These are phyloP conservation scores for Oophaga sylvatica DNA, from an alignment of 2,797 vertebrate species.

Conservation along the genomic window DNA sequence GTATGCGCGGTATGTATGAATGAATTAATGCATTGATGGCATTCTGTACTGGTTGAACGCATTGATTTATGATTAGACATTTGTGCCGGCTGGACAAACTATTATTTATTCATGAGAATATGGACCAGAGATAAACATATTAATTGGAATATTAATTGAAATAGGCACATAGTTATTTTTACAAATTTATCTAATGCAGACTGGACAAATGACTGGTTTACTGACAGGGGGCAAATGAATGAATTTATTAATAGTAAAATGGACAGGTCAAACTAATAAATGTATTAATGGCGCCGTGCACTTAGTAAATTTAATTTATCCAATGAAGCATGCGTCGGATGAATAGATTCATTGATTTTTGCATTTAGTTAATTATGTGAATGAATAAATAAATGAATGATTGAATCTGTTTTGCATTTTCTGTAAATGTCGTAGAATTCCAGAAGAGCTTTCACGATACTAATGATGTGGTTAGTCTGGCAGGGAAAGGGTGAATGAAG, in stretches of 20 bases:
- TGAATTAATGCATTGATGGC: slow-evolving; percentile 7
- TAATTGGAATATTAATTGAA: slow-evolving; percentile 30
- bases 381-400: slow-evolving; percentile 4
- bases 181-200: slow-evolving; percentile 2
- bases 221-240: slow-evolving; percentile 27
- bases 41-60: slow-evolving; percentile 22
- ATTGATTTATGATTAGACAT: slow-evolving; percentile 48
- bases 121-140: slow-evolving; percentile 6
- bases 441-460: neutral
- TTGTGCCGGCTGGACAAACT: slow-evolving; percentile 19
- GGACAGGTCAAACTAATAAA: slow-evolving; percentile 12
- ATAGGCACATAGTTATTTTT: slow-evolving; percentile 4
- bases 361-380: slow-evolving; percentile 25
- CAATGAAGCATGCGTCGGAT: slow-evolving; percentile 8
- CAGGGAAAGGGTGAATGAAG: neutral
- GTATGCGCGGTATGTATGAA: slow-evolving; percentile 16
- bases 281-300: slow-evolving; percentile 18
- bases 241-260: slow-evolving; percentile 24
- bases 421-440: neutral
- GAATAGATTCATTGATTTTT: slow-evolving; percentile 37
- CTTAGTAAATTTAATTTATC: slow-evolving; percentile 35
- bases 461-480: slow-evolving; percentile 5
- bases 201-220: neutral
- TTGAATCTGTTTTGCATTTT: slow-evolving; percentile 22
- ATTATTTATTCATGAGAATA: slow-evolving; percentile 38